phyloP scores from a whole-genome alignment of 2,113 vertebrate genomes.

The Trogon surrucura region DNA sequence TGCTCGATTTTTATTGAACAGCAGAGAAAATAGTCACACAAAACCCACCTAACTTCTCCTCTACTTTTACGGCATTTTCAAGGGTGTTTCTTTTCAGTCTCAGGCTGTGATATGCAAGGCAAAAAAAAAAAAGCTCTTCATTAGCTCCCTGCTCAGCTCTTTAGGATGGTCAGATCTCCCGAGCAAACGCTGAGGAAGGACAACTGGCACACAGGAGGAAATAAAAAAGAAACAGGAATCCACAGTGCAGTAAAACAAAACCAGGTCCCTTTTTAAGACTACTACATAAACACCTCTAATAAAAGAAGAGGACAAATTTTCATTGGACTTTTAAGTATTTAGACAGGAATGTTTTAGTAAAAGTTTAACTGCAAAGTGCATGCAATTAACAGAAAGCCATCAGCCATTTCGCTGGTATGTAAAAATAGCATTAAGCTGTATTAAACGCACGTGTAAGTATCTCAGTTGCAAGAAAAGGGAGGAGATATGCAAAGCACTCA shows the following conservation, averaged over 20 bases:
- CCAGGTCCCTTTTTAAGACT: slow-evolving; percentile 63
- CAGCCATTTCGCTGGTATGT: slow-evolving; percentile 61
- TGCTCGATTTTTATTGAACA: slow-evolving; percentile 41
- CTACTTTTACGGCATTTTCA: slow-evolving; percentile 28
- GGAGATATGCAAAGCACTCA: slow-evolving; percentile 72
- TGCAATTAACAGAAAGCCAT: slow-evolving; percentile 67
- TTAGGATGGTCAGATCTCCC: neutral
- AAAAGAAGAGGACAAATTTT: slow-evolving; percentile 63
- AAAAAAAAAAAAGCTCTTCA: neutral
- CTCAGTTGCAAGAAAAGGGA: slow-evolving; percentile 71
- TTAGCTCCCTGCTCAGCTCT: neutral
- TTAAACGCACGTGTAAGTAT: slow-evolving; percentile 71
- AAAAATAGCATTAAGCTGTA: slow-evolving; percentile 69
- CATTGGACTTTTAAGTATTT: slow-evolving; percentile 50
- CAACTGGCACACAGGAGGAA: neutral
- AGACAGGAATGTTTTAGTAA: slow-evolving; percentile 48
- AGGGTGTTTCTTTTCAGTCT: slow-evolving; percentile 14
- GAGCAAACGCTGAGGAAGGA: neutral
- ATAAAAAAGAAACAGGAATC: slow-evolving; percentile 52
- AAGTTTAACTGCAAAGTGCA: slow-evolving; percentile 63
- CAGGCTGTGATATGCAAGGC: neutral
- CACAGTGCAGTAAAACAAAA: slow-evolving; percentile 48
- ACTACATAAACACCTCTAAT: slow-evolving; percentile 68
- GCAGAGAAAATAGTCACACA: slow-evolving; percentile 51
- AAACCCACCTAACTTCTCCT: slow-evolving; percentile 45